Conservation (phyloP, 2,888 invertebrate species). For the Branchellion lobata region DNA sequence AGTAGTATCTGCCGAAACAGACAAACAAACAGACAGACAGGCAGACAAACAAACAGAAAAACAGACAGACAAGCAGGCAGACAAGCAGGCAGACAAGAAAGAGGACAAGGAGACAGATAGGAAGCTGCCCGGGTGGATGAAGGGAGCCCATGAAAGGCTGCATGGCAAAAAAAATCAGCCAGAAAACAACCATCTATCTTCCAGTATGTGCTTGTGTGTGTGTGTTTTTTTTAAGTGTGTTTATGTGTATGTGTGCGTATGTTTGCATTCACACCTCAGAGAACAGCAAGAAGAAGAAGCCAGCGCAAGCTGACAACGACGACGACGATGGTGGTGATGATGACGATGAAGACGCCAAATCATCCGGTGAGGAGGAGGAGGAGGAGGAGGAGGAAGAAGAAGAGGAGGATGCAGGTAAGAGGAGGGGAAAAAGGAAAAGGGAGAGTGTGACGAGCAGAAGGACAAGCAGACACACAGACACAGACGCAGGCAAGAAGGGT, state of each 20-base stretch:
- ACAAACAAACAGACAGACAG: too few species aligned
- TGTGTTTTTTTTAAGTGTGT: not conserved
- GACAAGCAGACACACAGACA: slow-evolving; percentile 40
- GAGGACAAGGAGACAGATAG: not conserved
- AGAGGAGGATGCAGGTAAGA: slow-evolving; percentile 37
- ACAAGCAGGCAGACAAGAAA: not conserved
- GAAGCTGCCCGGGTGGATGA: slow-evolving; percentile 35
- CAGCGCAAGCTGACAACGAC: too few species aligned
- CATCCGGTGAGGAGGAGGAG: slow-evolving; percentile 35
- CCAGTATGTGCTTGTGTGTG: not conserved
- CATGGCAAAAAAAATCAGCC: not conserved
- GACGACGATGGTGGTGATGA: slow-evolving; percentile 40
- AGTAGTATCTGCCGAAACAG: too few species aligned
- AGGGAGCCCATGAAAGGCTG: slow-evolving; percentile 18
- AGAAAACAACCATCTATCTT: slow-evolving; percentile 18
- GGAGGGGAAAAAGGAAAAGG: slow-evolving; percentile 35
- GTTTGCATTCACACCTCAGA: not conserved
- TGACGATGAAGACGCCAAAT: slow-evolving; percentile 17
- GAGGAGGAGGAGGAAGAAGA: slow-evolving; percentile 54
- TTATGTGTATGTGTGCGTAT: not conserved
- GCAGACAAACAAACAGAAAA: too few species aligned
- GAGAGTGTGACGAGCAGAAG: slow-evolving; percentile 35
- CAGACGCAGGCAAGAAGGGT: slow-evolving; percentile 22
- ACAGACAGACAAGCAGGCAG: not conserved
- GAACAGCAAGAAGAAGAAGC: slow-evolving; percentile 16